Base-by-base conservation (phyloP, 53 echinoderm and acorn worm genomes). In the Astropecten irregularis region DNA sequence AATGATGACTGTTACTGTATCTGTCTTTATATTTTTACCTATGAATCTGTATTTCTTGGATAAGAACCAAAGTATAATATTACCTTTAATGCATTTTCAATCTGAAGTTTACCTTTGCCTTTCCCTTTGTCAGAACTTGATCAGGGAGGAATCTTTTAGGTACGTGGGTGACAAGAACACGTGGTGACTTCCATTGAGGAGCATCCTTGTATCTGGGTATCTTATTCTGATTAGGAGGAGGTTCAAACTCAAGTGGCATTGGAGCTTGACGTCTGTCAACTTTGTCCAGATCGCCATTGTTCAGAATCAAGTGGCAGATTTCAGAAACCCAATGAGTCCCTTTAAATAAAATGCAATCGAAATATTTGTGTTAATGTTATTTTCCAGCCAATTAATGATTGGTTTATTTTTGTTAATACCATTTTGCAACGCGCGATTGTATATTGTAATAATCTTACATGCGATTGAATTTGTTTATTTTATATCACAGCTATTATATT, bases 241-340 rank as follows among this genome's bases (percentile, higher is more conserved):
- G 40, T 28, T 40, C 76, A 59, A 76, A 76, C 58, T 76, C 76
- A 2, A 76, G 5, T 18, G 76, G 76, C 46, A 76, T 22, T 3
- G 76, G 76, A 4, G 40, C 20, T 22, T 76, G 76, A 5, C 27
- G 39, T 23, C 76, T 20, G 30, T 76, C 76, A 3, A 76, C 76
- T 32, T 28, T 58, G 6, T 76, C 60, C n/a, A 76, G 14, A 40
- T 76, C 60, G 32, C 76, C 76, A 2, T 76, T 27, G 40, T 76
- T 33, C 8, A 27, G 44, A 42, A 76, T 59, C 1, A 76, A 42
- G 32, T 76, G 76, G 29, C 76, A 76, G 25, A 76, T 76, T 29
- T 76, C 76, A 26, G 76, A 40, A 15, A 60, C 59, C 76, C 76
- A 76, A 18, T 76, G 76, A 42, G 76, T 76, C 11, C 76, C 76